A percentile compares a stretch with the other conserved stretches of the same genome.
These are phyloP conservation scores for Eristalis arbustorum DNA, from an alignment of 2,888 invertebrate genomes.

Conservation along the genomic window DNA sequence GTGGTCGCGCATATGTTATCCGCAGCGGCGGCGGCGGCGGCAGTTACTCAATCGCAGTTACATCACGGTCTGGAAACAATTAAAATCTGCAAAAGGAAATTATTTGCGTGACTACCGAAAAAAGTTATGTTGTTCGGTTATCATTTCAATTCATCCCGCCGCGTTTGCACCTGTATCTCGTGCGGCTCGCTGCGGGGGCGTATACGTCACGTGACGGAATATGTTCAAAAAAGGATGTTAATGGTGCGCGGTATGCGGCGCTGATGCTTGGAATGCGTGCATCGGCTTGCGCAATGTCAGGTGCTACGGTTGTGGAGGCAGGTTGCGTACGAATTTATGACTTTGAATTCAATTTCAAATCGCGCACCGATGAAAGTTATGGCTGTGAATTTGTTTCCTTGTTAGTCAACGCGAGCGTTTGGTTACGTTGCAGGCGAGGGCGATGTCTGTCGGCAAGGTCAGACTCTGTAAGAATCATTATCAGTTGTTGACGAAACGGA, in stretches of 20 bases:
- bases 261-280: not conserved
- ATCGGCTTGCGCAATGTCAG: not conserved
- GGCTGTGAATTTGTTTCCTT: not conserved
- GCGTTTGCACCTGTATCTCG: not conserved
- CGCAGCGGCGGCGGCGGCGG: not conserved
- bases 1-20: conserved; percentile 36
- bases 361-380: not conserved
- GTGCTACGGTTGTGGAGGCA: not conserved
- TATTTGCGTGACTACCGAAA: conserved; percentile 66
- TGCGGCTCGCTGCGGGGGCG: not conserved
- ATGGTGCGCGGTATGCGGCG: not conserved
- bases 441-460: not conserved
- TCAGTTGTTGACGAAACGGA: not conserved
- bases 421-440: too few species aligned
- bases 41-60: conserved; percentile 50
- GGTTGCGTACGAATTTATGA: not conserved
- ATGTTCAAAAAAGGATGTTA: conserved; percentile 4
- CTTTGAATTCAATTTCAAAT: not conserved
- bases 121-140: conserved; percentile 33
- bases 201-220: conserved; percentile 43
- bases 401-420: not conserved
- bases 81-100: conserved; percentile 45
- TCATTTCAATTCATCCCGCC: not conserved
- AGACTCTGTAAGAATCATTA: not conserved
- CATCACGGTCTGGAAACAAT: conserved; percentile 45